phyloP scores from a whole-genome alignment of 2,888 invertebrate species.

The Yponomeuta malinellus region DNA sequence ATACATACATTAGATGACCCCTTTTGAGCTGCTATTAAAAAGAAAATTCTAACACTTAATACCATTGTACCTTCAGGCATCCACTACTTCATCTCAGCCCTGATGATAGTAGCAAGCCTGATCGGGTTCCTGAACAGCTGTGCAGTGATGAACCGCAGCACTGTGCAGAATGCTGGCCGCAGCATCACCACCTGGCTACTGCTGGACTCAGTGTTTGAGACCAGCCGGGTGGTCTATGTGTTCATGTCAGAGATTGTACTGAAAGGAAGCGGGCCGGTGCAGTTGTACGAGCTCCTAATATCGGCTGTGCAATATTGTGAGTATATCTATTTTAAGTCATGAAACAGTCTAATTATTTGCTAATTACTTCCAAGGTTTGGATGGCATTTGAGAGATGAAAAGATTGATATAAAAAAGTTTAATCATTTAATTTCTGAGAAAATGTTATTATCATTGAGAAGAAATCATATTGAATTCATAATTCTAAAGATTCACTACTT shows the following conservation, averaged over 20 bases:
- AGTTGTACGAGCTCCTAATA: constrained; percentile 53
- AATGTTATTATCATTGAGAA: no score
- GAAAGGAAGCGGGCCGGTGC: constrained; percentile 47
- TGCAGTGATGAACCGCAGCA: constrained; percentile 49
- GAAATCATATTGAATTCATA: no score
- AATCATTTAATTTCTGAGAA: no score
- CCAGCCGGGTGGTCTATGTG: constrained; percentile 57
- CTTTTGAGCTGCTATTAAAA: no score
- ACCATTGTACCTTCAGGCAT: constrained; percentile 34
- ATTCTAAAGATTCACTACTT: no score
- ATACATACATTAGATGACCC: no score
- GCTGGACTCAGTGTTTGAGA: constrained; percentile 63
- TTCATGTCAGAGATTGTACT: constrained; percentile 56
- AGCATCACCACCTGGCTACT: constrained; percentile 61
- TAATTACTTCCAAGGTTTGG: no score
- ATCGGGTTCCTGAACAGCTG: constrained; percentile 63
- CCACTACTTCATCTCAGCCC: constrained; percentile 55
- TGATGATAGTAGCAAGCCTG: constrained; percentile 50
- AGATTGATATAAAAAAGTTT: no score
- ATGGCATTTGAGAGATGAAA: no score
- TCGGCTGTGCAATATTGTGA: constrained; percentile 60
- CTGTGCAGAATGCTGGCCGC: constrained; percentile 39
- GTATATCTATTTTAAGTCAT: constrained; percentile 24
- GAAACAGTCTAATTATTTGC: no score
- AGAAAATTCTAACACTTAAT: no score